phyloP scores from a whole-genome alignment of 2,797 vertebrate genomes.

The Gymnothorax javanicus region DNA sequence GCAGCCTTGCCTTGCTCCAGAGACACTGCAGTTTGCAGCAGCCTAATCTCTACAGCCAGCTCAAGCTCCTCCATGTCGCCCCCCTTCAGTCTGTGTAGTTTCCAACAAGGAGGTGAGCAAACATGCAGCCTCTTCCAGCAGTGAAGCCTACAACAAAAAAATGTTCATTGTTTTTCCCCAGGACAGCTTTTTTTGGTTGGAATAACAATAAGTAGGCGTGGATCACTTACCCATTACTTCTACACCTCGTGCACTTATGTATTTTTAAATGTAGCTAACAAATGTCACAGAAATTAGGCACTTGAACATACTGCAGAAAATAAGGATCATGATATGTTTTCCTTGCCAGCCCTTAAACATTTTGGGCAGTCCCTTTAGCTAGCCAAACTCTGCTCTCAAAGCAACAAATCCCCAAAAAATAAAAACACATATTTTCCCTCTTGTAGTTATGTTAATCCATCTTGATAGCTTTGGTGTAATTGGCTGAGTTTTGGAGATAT shows the following conservation, averaged over 20 bases:
- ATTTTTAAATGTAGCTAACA: background rate
- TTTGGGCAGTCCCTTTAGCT: too few relatives aligned
- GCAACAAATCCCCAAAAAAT: too few relatives aligned
- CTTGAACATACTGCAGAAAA: too few relatives aligned
- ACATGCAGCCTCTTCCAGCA: conserved; percentile 76
- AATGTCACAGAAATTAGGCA: too few relatives aligned
- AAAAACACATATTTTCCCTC: too few relatives aligned
- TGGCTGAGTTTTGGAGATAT: too few relatives aligned
- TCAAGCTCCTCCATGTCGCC: conserved; percentile 74
- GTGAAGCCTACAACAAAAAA: conserved; percentile 67
- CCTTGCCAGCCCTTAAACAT: too few relatives aligned
- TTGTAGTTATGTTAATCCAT: too few relatives aligned
- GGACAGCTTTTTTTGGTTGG: background rate
- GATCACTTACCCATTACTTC: background rate
- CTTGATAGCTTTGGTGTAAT: too few relatives aligned
- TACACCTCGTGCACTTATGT: background rate
- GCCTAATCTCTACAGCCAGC: conserved; percentile 70
- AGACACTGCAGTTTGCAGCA: conserved; percentile 78
- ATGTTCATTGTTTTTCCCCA: background rate
- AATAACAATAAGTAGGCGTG: background rate
- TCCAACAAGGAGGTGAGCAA: conserved; percentile 65
- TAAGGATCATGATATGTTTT: too few relatives aligned
- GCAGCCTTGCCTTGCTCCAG: conserved; percentile 78
- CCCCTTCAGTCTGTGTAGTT: conserved; percentile 41
- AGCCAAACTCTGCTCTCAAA: too few relatives aligned